Evolutionary conservation across 2,797 vertebrate genomes (phyloP), one percentile per base, ranked within the genome.

Genomic region (Loris lydekkerianus): DNA sequence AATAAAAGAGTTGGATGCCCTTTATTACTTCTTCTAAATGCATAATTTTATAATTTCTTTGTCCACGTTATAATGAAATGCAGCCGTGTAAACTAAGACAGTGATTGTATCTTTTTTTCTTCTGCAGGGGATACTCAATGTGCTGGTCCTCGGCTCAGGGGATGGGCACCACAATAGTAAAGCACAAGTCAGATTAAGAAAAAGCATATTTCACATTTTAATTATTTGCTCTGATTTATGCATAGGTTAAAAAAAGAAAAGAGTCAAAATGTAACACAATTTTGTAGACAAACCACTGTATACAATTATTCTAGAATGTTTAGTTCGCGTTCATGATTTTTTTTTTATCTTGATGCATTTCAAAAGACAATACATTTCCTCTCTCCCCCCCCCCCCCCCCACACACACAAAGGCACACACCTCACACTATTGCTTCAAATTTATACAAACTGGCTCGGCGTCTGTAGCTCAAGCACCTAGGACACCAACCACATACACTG

Each of bases 261-360:
- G 2, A 92, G 11, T 1, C 25, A 89, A 37, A 77, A 73, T 34
- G 83, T 60, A 82, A 60, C 17, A 76, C 15, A 93, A 89, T n/a
- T 61, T 15, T 77, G 11, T 78, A 86, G 34, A 31, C 27, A 87
- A 87, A 80, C 15, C 3, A 56, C 67, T 10, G 7, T 25, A 40
- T 10, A 31, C 2, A 53, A 76, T 56, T 69, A 29, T 78, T 96
- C 21, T 72, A 67, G 37, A 87, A 53, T 70, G 9, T 58, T 89
- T 56, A 69, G 25, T 86, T 92, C 85, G n/a, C 40, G 67, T 81
- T 81, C 31, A 87, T 29, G 53, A 56, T 72, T 92, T 95, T 43
- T 34, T 85, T 34, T 85, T 53, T 89, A 61, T 13, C 34, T 9
- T 86, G 15, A 77, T 65, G 7, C 67, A 56, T 65, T 93, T 83